These are phyloP conservation scores for Elysia crispata DNA, from an alignment of 2,888 invertebrate species.

Conservation along the genomic window DNA sequence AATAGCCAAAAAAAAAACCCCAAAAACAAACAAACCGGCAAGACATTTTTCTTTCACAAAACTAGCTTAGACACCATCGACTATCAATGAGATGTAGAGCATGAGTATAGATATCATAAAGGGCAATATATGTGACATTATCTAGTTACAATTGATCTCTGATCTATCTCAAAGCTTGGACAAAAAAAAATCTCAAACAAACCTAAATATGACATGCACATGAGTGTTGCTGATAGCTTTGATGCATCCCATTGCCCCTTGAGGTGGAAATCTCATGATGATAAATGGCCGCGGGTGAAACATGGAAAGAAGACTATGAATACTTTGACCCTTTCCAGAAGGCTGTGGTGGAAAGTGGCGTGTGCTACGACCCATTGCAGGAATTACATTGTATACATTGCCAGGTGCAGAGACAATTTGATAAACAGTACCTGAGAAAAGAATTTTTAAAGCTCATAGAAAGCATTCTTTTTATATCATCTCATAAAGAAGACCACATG, in stretches of 20 bases:
- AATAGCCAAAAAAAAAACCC: background rate
- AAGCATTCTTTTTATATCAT: background rate
- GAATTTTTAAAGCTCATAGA: background rate
- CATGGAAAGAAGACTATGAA: constrained; percentile 71
- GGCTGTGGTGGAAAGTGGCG: constrained; percentile 69
- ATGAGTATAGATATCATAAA: background rate
- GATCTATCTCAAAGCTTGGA: background rate
- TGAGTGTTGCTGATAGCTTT: constrained; percentile 69
- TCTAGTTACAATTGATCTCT: too few relatives aligned
- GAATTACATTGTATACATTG: constrained; percentile 35
- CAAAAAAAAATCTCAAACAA: background rate
- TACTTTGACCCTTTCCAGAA: constrained; percentile 56
- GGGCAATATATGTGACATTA: background rate
- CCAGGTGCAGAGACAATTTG: constrained; percentile 45
- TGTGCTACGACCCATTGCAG: constrained; percentile 60
- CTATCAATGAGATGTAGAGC: too few relatives aligned
- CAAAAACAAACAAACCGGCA: background rate
- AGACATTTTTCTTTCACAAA: too few relatives aligned
- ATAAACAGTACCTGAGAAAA: constrained; percentile 49
- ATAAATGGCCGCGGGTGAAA: constrained; percentile 76
- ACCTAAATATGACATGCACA: constrained; percentile 75
- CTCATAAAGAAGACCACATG: too few relatives aligned
- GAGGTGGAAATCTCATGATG: constrained; percentile 71
- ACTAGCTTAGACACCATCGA: background rate
- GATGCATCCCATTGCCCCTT: constrained; percentile 69